phyloP scores from a whole-genome alignment of 2,888 invertebrate genomes.

The Iphiclides podalirius region DNA sequence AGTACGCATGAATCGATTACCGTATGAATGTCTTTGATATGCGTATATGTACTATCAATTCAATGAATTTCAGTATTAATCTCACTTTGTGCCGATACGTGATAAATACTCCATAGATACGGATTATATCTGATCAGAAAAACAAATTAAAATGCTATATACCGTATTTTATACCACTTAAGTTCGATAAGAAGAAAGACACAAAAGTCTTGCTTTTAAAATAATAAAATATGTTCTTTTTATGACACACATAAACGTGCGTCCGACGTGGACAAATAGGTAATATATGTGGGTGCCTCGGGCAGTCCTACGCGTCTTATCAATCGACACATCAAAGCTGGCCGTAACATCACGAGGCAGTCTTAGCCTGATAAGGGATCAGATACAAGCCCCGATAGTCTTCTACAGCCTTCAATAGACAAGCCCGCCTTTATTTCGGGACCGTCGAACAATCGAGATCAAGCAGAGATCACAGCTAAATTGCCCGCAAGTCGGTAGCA shows the following conservation, averaged over 20 bases:
- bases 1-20: no score
- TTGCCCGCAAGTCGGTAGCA: not conserved
- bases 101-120: not conserved
- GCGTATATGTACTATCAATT: no score
- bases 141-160: not conserved
- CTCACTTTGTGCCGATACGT: not conserved
- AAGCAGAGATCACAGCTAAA: not conserved
- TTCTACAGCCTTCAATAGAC: not conserved
- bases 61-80: no score
- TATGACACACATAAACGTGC: constrained; percentile 4
- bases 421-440: constrained; percentile 1
- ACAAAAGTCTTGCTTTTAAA: not conserved
- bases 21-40: no score
- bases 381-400: constrained; percentile 2
- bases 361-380: constrained; percentile 7
- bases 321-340: constrained; percentile 5
- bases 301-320: constrained; percentile 1
- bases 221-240: constrained; percentile 4
- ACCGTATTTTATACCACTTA: not conserved
- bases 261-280: not conserved
- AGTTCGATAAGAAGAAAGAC: not conserved
- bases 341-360: constrained; percentile 4
- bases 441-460: constrained; percentile 12
- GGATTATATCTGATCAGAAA: not conserved
- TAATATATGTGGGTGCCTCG: not conserved